phyloP scores from a whole-genome alignment of 2,797 vertebrate genomes.

The Coendou prehensilis region DNA sequence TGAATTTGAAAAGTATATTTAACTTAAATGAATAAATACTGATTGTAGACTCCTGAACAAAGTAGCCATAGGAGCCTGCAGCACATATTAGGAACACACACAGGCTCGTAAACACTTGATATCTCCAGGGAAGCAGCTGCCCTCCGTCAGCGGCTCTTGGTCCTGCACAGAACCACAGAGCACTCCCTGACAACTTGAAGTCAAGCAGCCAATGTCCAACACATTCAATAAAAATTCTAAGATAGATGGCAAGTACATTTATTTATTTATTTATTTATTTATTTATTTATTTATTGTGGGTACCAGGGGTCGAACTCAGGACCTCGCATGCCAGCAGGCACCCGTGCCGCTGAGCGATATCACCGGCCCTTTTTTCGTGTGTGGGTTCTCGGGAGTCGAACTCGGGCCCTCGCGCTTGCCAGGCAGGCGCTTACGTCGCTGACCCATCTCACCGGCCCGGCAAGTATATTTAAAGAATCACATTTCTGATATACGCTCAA shows the following conservation, averaged over 20 bases:
- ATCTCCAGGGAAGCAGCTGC: background rate
- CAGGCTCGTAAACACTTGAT: background rate
- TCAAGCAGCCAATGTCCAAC: background rate
- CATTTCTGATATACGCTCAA: background rate
- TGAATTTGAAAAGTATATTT: constrained; percentile 20
- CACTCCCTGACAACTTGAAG: background rate
- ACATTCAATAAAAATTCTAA: background rate
- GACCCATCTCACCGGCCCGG: background rate
- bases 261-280: too few species aligned
- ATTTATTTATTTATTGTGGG: too few species aligned
- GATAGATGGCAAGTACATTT: background rate
- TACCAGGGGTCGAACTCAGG: too few species aligned
- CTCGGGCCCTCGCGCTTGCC: too few species aligned
- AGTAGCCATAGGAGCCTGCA: background rate
- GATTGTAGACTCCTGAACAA: constrained; percentile 10
- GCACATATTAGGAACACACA: background rate
- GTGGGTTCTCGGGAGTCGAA: too few species aligned
- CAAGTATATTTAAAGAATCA: background rate
- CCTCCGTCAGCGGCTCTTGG: background rate
- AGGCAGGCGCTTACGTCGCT: too few species aligned
- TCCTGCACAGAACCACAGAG: background rate
- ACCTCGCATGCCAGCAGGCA: too few species aligned
- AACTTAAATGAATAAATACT: constrained; percentile 43
- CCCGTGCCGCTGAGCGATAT: too few species aligned
- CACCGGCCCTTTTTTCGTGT: too few species aligned